Evolutionary conservation across 2,888 invertebrate species (phyloP).

Genomic region (Cinara cedri): DNA sequence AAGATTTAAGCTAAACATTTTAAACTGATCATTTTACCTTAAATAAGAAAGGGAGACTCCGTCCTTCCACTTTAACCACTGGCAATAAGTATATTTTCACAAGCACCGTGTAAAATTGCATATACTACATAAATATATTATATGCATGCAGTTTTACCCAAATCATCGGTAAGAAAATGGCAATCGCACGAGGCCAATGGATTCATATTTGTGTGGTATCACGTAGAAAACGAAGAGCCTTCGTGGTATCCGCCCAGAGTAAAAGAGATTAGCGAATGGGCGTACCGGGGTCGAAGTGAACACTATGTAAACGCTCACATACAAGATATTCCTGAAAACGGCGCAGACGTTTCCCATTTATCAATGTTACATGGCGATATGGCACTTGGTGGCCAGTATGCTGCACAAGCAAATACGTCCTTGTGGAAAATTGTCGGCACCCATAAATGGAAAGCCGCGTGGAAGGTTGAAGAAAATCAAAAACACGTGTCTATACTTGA

Average conservation of each 20-base stretch:
- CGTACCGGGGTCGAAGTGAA: conserved; percentile 78
- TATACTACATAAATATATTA: no score
- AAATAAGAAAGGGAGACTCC: no score
- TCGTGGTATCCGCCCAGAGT: conserved; percentile 71
- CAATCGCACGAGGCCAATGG: conserved; percentile 73
- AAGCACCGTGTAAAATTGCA: no score
- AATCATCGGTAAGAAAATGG: conserved; percentile 75
- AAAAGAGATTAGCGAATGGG: conserved; percentile 68
- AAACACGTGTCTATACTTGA: conserved; percentile 72
- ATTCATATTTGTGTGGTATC: conserved; percentile 82
- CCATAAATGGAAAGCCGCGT: conserved; percentile 71
- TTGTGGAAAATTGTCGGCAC: conserved; percentile 64
- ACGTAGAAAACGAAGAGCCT: conserved; percentile 74
- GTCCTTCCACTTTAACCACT: no score
- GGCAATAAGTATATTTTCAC: no score
- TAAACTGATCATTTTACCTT: no score
- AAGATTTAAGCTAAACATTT: no score
- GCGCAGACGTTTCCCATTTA: conserved; percentile 83
- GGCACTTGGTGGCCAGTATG: conserved; percentile 65
- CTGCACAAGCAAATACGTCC: conserved; percentile 60
- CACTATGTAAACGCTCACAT: conserved; percentile 79
- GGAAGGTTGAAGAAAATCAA: conserved; percentile 65
- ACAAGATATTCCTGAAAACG: conserved; percentile 91
- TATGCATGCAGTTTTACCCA: conserved; percentile 69
- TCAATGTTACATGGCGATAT: conserved; percentile 74